Conservation (phyloP, 2,888 invertebrate species). For the Cheilosia soror region DNA sequence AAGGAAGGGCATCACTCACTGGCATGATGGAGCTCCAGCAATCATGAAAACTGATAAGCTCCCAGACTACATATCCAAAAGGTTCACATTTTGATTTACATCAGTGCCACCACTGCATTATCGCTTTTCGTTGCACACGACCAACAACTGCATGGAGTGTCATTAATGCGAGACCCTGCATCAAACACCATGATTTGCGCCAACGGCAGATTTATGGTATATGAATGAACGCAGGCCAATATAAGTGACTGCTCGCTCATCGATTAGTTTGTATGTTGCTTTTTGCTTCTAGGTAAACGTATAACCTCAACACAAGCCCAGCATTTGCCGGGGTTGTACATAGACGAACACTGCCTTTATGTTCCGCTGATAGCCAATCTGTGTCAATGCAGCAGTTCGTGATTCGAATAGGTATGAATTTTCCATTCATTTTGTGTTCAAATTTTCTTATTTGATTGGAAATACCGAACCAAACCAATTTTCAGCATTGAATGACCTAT, state of each 20-base stretch:
- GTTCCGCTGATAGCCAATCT: constrained; percentile 43
- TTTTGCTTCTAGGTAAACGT: neutral
- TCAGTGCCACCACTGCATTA: constrained; percentile 43
- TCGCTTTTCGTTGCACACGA: constrained; percentile 47
- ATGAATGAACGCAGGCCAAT: constrained; percentile 29
- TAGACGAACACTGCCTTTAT: constrained; percentile 23
- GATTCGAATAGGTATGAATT: constrained; percentile 52
- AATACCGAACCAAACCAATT: constrained; percentile 18
- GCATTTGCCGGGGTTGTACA: constrained; percentile 13
- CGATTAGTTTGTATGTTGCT: constrained; percentile 61
- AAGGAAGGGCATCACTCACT: constrained; percentile 63
- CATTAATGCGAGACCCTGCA: constrained; percentile 29
- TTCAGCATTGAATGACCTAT: constrained; percentile 21
- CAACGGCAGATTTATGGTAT: constrained; percentile 43
- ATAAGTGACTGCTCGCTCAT: constrained; percentile 45
- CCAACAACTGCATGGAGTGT: constrained; percentile 16
- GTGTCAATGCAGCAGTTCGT: constrained; percentile 70
- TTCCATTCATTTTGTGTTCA: constrained; percentile 33
- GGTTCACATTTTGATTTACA: constrained; percentile 37
- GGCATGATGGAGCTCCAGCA: constrained; percentile 27
- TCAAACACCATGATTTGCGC: constrained; percentile 18
- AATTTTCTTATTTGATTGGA: constrained; percentile 27
- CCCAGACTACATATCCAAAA: constrained; percentile 40
- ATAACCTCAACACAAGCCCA: constrained; percentile 30
- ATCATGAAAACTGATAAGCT: constrained; percentile 63